Evolutionary conservation across 2,888 invertebrate genomes (phyloP), one percentile per base, ranked within the genome.

Genomic region (Trichogramma evanescens): DNA sequence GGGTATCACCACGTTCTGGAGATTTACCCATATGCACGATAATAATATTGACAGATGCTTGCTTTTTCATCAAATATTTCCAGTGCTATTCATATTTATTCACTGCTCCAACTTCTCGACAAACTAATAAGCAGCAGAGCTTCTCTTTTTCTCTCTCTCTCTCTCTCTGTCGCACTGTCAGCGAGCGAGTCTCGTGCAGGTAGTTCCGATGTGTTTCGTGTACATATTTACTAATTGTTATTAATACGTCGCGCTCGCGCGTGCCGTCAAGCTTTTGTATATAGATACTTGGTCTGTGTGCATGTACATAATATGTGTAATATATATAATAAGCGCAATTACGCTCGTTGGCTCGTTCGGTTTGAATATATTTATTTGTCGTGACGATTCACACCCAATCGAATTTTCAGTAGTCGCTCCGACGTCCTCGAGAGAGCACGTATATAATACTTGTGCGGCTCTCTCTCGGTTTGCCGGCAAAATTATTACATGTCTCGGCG

Each of bases 241-340:
- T 69, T 67, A 68, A 69, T 69, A 56, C 45, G 13, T 44, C 40
- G 38, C 38, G 42, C 41, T 52, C n/a, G 10, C 57, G 41, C 26
- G 40, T 52, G 43, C 43, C 13, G 48, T 50, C 49, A 49, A 26
- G 26, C 26, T 50, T 59, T 59, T 54, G 50, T 59, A 26, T 26
- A 26, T 26, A 26, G 26, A 26, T 26, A 26, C 26, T 26, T 26
- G 26, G 26, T 26, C 26, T 26, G 26, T 26, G 26, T 26, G 26
- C 26, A 45, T n/a, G n/a, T n/a, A n/a, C 45, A 45, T 45, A 9
- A 45, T 45, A 45, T 45, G n/a, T 45, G 8, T 45, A 9, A 45
- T 45, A 45, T 45, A 45, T 45, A 45, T 45, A 45, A 45, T 45
- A 45, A 9, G 8, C 45, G n/a, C 45, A 45, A 8, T 45, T 45